These are phyloP conservation scores for Tor tambroides DNA, from an alignment of 2,113 vertebrate genomes.

Conservation along the genomic window DNA sequence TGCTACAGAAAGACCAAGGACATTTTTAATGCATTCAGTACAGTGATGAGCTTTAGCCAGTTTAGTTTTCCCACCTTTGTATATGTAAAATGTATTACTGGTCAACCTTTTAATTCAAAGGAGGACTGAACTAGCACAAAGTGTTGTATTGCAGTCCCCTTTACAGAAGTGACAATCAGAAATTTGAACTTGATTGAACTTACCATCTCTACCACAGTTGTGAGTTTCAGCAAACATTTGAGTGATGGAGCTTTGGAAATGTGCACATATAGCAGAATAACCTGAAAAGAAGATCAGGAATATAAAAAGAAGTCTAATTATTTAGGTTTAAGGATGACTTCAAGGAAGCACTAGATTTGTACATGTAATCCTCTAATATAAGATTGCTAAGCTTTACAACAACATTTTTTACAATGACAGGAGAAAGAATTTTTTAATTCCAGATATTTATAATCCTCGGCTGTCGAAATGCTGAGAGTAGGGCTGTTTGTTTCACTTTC, in stretches of 20 bases:
- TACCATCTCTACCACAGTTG: background rate
- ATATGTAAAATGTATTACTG: background rate
- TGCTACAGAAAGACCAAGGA: background rate
- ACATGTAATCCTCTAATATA: constrained; percentile 13
- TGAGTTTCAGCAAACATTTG: background rate
- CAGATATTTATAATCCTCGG: constrained; percentile 9
- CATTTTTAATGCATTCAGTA: background rate
- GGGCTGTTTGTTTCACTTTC: background rate
- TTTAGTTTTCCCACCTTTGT: background rate
- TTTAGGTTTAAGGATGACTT: background rate
- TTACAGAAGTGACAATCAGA: background rate
- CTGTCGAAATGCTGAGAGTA: background rate
- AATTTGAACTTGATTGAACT: background rate
- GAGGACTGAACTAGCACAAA: background rate
- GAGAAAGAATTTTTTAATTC: background rate
- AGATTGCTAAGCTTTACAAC: background rate
- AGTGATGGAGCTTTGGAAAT: background rate
- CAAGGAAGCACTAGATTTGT: background rate
- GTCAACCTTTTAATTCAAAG: background rate
- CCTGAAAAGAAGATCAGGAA: background rate
- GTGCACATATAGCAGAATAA: background rate
- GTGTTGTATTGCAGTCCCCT: background rate
- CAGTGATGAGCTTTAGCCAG: background rate
- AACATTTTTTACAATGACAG: background rate
- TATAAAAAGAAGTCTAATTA: background rate